Evolutionary conservation across 2,113 vertebrate genomes (phyloP).

Genomic region (Clarias magur): DNA sequence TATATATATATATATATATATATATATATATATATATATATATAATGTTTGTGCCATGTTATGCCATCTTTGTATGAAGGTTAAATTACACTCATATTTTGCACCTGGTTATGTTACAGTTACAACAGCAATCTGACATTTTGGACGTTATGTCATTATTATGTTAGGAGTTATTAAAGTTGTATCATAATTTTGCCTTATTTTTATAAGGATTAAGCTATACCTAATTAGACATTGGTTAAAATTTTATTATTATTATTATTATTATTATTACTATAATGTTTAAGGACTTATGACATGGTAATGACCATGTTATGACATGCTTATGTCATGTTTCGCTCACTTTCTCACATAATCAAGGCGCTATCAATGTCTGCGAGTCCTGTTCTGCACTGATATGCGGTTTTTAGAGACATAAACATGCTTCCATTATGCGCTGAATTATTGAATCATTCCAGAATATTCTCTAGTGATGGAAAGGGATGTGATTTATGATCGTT

Average conservation of each 20-base stretch:
- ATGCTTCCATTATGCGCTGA: slow-evolving; percentile 71
- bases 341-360: background rate
- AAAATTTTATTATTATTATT: background rate
- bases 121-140: too few species aligned
- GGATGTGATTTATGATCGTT: slow-evolving; percentile 77
- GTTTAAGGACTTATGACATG: background rate
- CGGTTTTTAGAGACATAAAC: slow-evolving; percentile 64
- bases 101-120: background rate
- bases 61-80: background rate
- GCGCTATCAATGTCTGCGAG: background rate
- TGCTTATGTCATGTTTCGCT: background rate
- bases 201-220: background rate
- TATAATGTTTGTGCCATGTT: background rate
- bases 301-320: slow-evolving; percentile 4
- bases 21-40: too few species aligned
- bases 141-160: background rate
- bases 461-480: slow-evolving; percentile 72
- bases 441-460: slow-evolving; percentile 70
- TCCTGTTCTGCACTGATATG: slow-evolving; percentile 1
- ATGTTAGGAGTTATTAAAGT: background rate
- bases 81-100: background rate
- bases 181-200: background rate
- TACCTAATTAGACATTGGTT: background rate
- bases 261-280: background rate
- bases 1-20: too few species aligned